These are phyloP conservation scores for Bathynomus jamesi DNA, from an alignment of 1,140 invertebrate species.

Conservation along the genomic window DNA sequence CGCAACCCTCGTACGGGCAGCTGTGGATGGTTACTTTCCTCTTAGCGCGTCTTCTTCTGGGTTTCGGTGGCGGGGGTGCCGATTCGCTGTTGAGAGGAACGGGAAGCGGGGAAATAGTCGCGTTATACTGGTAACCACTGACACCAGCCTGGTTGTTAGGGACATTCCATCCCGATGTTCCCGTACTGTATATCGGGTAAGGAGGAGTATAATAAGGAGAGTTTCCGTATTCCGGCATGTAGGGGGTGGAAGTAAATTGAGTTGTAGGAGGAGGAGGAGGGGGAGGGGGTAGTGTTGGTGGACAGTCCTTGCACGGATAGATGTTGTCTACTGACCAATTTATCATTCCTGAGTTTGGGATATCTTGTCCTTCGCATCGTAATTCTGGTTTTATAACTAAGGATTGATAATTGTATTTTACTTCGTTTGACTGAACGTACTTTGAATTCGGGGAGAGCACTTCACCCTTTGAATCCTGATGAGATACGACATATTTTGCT, in stretches of 20 bases:
- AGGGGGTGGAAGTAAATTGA: conserved; percentile 43
- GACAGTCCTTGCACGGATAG: background rate
- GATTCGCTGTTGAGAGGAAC: conserved; percentile 89
- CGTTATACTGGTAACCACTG: conserved; percentile 36
- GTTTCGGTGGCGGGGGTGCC: conserved; percentile 40
- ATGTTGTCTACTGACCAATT: background rate
- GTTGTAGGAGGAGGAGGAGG: conserved; percentile 4
- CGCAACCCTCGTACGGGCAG: conserved; percentile 56
- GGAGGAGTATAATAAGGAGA: conserved; percentile 31
- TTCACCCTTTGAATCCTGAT: background rate
- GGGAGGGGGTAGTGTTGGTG: background rate
- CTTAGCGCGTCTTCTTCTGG: conserved; percentile 16
- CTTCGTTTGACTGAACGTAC: background rate
- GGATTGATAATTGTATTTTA: background rate
- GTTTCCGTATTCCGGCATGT: conserved; percentile 38
- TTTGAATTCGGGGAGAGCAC: background rate
- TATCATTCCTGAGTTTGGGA: background rate
- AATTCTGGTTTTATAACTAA: background rate
- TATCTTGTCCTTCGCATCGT: background rate
- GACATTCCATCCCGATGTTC: conserved; percentile 51
- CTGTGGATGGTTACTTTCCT: conserved; percentile 48
- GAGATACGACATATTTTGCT: background rate
- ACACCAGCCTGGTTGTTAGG: background rate
- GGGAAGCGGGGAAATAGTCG: conserved; percentile 57
- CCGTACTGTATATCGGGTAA: conserved; percentile 74